These are phyloP conservation scores for Volucella inanis DNA, from an alignment of 2,888 invertebrate species.

Conservation along the genomic window DNA sequence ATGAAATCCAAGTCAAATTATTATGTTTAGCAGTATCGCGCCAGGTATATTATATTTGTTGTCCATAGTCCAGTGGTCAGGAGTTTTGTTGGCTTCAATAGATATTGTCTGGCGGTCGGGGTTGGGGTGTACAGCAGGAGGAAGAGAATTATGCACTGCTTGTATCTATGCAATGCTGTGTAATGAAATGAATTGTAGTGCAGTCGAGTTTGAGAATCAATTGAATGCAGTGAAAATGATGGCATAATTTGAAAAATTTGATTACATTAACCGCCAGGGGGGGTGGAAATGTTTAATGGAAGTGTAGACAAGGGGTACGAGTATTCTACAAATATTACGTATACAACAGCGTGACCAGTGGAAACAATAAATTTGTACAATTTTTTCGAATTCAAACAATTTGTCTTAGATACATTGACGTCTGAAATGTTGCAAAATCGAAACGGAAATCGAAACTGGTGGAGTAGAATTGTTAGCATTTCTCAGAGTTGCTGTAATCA, in stretches of 20 bases:
- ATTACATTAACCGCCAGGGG: conserved; percentile 45
- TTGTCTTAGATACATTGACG: conserved; percentile 3
- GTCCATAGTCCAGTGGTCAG: conserved; percentile 13
- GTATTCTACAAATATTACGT: conserved; percentile 50
- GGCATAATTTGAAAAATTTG: conserved; percentile 58
- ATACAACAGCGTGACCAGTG: conserved; percentile 33
- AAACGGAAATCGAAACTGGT: too few species aligned
- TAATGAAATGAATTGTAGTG: conserved; percentile 11
- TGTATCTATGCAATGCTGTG: conserved; percentile 8
- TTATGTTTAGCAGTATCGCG: conserved; percentile 48
- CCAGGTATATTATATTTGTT: conserved; percentile 9
- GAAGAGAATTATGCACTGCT: conserved; percentile 56
- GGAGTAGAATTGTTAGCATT: too few species aligned
- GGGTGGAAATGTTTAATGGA: conserved; percentile 24
- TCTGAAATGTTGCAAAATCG: too few species aligned
- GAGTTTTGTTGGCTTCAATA: conserved; percentile 41
- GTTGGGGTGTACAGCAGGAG: neutral
- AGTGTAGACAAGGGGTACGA: conserved; percentile 2
- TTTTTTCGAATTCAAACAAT: conserved; percentile 3
- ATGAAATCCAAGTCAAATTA: conserved; percentile 34
- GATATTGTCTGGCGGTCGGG: neutral
- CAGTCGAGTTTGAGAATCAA: conserved; percentile 51
- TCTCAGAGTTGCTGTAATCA: too few species aligned
- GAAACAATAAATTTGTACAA: too few species aligned
- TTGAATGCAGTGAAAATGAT: conserved; percentile 55